These are phyloP conservation scores for Montipora cactus DNA, from an alignment of 64 coral and sea anemone genomes.

Conservation along the genomic window DNA sequence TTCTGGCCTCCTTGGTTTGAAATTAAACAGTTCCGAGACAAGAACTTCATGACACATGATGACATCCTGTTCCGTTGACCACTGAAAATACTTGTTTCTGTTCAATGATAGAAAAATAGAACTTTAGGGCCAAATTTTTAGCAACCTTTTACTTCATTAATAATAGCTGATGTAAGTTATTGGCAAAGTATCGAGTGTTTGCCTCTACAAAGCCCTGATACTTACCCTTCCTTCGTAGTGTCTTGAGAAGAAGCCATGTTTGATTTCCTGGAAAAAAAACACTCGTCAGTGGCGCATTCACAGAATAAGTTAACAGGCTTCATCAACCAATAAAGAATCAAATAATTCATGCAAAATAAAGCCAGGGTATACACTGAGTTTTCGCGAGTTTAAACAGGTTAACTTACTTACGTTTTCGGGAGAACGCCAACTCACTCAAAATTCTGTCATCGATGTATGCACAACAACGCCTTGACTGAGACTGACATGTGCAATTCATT, in stretches of 20 bases:
- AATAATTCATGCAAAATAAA: constrained; percentile 17
- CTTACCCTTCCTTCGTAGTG: neutral
- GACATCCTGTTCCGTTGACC: neutral
- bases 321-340: constrained; percentile 3
- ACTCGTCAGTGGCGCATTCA: constrained; percentile 8
- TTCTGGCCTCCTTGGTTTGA: constrained; percentile 51
- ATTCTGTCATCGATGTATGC: neutral
- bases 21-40: constrained; percentile 47
- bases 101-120: constrained; percentile 6
- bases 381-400: constrained; percentile 2
- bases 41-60: constrained; percentile 34
- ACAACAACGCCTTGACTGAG: neutral
- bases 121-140: neutral
- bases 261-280: constrained; percentile 38
- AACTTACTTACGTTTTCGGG: constrained; percentile 40
- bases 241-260: constrained; percentile 15
- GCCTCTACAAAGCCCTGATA: neutral
- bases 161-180: neutral
- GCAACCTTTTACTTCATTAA: neutral
- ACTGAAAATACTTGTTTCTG: constrained; percentile 48
- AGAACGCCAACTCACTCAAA: constrained; percentile 16
- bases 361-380: neutral
- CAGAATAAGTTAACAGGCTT: constrained; percentile 29
- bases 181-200: neutral
- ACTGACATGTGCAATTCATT: neutral